Evolutionary conservation across 2,113 vertebrate genomes (phyloP).

Genomic region (Connochaetes taurinus): DNA sequence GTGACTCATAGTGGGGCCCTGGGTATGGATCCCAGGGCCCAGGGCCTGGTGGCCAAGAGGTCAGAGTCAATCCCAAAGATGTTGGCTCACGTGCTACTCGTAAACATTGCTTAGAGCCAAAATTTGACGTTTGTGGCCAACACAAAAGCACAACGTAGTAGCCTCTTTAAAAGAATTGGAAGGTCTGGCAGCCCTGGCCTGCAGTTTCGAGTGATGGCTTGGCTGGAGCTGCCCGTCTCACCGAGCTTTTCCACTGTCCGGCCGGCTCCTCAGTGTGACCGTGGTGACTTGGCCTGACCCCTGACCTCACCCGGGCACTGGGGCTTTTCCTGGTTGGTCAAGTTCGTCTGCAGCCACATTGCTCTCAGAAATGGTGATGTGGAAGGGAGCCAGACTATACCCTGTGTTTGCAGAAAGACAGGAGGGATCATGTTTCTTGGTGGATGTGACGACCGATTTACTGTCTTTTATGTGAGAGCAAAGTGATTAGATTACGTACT

Average conservation of each 20-base stretch:
- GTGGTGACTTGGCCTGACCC: fast-evolving
- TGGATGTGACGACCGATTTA: not conserved
- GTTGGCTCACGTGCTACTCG: not conserved
- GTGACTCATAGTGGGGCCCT: not conserved
- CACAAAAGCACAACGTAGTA: not conserved
- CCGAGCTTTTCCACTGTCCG: fast-evolving
- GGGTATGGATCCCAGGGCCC: not conserved
- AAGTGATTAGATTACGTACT: not conserved
- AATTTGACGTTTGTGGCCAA: not conserved
- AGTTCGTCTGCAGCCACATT: not conserved
- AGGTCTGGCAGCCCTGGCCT: not conserved
- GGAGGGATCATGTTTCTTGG: not conserved
- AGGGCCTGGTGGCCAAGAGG: not conserved
- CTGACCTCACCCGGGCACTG: fast-evolving
- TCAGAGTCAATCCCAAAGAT: not conserved
- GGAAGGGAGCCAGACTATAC: not conserved
- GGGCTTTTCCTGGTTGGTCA: not conserved
- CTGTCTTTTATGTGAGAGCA: not conserved
- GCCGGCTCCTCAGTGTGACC: fast-evolving
- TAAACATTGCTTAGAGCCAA: not conserved
- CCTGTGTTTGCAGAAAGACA: not conserved
- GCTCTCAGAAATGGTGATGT: not conserved
- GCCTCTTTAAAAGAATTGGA: not conserved
- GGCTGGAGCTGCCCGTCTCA: not conserved
- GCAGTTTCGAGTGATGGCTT: not conserved